Evolutionary conservation across 2,113 vertebrate genomes (phyloP).

Genomic region (Tor tambroides): DNA sequence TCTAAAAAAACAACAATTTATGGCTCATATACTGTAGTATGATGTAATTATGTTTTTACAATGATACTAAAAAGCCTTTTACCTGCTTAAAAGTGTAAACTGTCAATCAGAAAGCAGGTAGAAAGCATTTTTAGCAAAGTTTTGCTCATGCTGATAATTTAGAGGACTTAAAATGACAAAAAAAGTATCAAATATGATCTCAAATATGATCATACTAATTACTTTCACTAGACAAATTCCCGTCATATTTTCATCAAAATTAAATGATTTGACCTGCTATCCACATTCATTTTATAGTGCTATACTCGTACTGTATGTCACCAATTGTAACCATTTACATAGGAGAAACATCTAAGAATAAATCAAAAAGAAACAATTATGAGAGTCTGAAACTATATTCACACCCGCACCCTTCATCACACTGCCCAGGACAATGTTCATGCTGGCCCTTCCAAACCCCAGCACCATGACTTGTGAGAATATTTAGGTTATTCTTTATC

Average conservation of each 20-base stretch:
- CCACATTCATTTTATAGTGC: not conserved
- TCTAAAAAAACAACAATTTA: not conserved
- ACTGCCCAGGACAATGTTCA: not conserved
- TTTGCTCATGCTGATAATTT: too few species aligned
- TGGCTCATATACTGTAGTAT: not conserved
- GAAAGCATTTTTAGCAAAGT: too few species aligned
- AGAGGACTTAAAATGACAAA: too few species aligned
- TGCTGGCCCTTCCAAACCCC: not conserved
- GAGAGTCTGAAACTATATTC: not conserved
- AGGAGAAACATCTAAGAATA: not conserved
- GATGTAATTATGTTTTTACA: not conserved
- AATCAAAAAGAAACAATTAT: not conserved
- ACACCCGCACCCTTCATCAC: not conserved
- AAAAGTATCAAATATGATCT: too few species aligned
- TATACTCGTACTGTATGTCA: not conserved
- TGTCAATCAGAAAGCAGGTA: too few species aligned
- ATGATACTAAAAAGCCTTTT: not conserved
- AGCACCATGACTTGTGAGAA: not conserved
- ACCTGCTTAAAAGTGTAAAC: not conserved
- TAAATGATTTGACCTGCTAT: not conserved
- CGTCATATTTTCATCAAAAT: not conserved
- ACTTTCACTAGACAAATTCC: not conserved
- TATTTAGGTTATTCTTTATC: not conserved
- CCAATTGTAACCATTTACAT: not conserved
- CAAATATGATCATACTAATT: not conserved